phyloP scores from a whole-genome alignment of 1,140 invertebrate species.

The Drosophila orena region DNA sequence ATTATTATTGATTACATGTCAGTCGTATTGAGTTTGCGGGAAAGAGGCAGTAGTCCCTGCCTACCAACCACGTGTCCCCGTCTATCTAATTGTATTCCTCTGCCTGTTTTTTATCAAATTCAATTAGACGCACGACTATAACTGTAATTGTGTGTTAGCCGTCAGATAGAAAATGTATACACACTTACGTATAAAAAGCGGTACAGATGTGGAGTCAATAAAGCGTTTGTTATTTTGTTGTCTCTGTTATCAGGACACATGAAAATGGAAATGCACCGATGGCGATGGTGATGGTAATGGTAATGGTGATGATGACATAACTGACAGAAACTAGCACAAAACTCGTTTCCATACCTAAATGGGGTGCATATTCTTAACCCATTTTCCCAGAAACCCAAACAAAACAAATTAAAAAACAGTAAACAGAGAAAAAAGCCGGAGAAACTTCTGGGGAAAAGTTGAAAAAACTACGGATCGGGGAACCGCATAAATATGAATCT shows the following conservation, averaged over 20 bases:
- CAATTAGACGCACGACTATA: conserved; percentile 65
- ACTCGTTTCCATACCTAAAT: conserved; percentile 13
- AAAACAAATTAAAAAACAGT: conserved; percentile 41
- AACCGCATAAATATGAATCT: conserved; percentile 66
- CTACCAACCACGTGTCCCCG: not conserved
- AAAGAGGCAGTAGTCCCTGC: conserved; percentile 10
- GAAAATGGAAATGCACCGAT: conserved; percentile 40
- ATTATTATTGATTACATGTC: conserved; percentile 76
- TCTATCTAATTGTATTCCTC: conserved; percentile 33
- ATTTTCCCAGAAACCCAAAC: conserved; percentile 38
- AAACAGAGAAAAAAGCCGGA: conserved; percentile 1
- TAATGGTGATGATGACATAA: conserved; percentile 42
- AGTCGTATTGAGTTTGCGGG: conserved; percentile 58
- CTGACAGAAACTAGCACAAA: conserved; percentile 8
- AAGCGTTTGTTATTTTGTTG: conserved; percentile 34
- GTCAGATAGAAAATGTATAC: conserved; percentile 1
- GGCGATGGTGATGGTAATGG: not conserved
- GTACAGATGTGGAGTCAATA: conserved; percentile 15
- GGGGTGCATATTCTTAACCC: conserved; percentile 73
- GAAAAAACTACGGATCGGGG: not conserved
- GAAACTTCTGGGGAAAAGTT: conserved; percentile 21
- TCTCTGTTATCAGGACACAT: conserved; percentile 51
- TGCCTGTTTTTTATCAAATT: conserved; percentile 55
- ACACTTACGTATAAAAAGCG: conserved; percentile 5
- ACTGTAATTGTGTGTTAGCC: conserved; percentile 56